A percentile compares a stretch with the other conserved stretches of the same genome.
These are phyloP conservation scores for Vanessa tameamea DNA, from an alignment of 1,140 invertebrate species.

Conservation along the genomic window DNA sequence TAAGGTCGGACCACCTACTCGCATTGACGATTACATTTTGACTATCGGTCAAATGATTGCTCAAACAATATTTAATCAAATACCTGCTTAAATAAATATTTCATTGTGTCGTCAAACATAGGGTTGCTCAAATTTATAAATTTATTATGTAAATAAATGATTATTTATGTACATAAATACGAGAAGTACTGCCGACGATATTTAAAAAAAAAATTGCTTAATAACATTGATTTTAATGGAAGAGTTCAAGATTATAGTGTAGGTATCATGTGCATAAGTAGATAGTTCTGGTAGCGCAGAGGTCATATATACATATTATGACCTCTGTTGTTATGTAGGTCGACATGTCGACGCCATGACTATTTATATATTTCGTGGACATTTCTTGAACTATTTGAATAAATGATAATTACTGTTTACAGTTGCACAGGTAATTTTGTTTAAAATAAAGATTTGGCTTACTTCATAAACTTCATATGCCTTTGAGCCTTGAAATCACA, in stretches of 20 bases:
- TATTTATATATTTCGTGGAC: neutral
- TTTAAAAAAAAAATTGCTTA: neutral
- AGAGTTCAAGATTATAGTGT: neutral
- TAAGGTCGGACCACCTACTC: constrained; percentile 31
- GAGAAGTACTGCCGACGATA: neutral
- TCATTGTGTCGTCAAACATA: constrained; percentile 7
- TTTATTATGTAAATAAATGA: neutral
- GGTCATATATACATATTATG: neutral
- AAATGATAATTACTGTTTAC: neutral
- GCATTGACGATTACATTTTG: constrained; percentile 17
- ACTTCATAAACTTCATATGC: too few relatives aligned
- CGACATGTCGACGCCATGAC: constrained; percentile 10
- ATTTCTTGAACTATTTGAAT: constrained; percentile 9
- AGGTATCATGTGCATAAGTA: neutral
- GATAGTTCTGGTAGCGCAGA: neutral
- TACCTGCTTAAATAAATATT: constrained; percentile 17
- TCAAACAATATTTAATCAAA: constrained; percentile 16
- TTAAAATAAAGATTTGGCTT: too few relatives aligned
- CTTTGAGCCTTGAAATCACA: too few relatives aligned
- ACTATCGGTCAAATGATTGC: constrained; percentile 26
- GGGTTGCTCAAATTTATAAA: constrained; percentile 5
- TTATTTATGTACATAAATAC: neutral
- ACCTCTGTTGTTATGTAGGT: constrained; percentile 21
- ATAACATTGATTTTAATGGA: too few relatives aligned
- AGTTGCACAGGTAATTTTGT: too few relatives aligned